Percentiles rank a stretch among this genome's conserved stretches.
Conservation (phyloP, 2,888 invertebrate genomes). For the Protophormia terraenovae region DNA sequence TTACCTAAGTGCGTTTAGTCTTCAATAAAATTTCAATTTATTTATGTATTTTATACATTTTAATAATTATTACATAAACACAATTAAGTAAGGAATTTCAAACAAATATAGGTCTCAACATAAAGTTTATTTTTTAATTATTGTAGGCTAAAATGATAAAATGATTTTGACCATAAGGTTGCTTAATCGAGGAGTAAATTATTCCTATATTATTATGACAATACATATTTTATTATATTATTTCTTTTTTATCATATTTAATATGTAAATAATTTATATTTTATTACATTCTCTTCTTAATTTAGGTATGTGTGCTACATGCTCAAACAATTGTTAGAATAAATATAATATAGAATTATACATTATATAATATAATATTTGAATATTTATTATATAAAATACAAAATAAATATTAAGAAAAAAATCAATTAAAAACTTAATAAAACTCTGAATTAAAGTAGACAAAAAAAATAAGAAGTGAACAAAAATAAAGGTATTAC, state of each 20-base stretch:
- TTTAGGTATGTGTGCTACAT: slow-evolving; percentile 76
- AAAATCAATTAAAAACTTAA: background rate
- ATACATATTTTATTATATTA: background rate
- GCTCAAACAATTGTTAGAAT: slow-evolving; percentile 57
- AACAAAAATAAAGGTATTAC: slow-evolving; percentile 6
- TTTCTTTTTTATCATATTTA: background rate
- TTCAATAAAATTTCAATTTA: background rate
- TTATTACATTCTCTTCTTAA: slow-evolving; percentile 74
- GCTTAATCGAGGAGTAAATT: background rate
- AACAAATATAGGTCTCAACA: background rate
- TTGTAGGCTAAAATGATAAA: background rate
- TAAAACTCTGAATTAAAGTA: background rate
- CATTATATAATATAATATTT: slow-evolving; percentile 14
- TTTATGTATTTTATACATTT: slow-evolving; percentile 18
- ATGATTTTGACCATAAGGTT: background rate
- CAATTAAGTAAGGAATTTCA: background rate
- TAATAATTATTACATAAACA: background rate
- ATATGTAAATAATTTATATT: slow-evolving; percentile 33
- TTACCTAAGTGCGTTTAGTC: slow-evolving; percentile 14
- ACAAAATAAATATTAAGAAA: background rate
- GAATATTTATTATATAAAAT: background rate
- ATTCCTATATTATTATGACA: background rate
- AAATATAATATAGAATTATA: too few relatives aligned
- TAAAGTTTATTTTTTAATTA: background rate
- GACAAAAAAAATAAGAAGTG: background rate